Conservation (phyloP, 2,797 vertebrate species). For the Neomorphus geoffroyi region DNA sequence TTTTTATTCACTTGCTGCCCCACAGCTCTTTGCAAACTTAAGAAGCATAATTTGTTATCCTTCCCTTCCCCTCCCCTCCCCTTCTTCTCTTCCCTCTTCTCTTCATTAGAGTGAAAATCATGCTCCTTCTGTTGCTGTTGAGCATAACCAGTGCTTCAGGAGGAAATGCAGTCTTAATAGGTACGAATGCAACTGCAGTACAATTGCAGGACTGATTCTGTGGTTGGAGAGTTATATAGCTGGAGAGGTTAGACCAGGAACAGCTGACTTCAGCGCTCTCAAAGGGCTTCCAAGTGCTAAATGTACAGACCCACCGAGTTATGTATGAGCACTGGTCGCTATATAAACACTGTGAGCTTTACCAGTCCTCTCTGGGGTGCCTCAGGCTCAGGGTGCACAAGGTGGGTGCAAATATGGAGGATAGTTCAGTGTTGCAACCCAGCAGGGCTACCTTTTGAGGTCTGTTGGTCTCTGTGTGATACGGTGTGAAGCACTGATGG, state of each 20-base stretch:
- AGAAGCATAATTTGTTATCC: background rate
- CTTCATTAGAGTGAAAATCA: no score
- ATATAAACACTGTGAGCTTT: accelerated
- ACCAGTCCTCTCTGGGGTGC: no score
- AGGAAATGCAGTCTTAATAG: background rate
- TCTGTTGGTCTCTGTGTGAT: background rate
- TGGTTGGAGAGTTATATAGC: background rate
- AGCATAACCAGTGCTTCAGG: background rate
- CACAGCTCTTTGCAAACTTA: background rate
- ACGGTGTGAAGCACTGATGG: background rate
- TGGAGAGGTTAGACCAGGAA: background rate
- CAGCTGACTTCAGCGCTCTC: background rate
- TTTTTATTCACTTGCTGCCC: background rate
- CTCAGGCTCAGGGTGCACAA: background rate
- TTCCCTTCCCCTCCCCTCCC: background rate
- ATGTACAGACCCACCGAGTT: background rate
- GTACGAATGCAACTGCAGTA: background rate
- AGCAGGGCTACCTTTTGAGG: background rate
- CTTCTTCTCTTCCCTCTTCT: no score
- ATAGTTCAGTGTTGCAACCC: background rate
- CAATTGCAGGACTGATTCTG: background rate
- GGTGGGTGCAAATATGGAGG: background rate
- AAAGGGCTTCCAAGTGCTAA: background rate
- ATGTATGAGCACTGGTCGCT: background rate
- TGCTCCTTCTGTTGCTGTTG: background rate